These are phyloP conservation scores for Hypolimnas misippus DNA, from an alignment of 2,888 invertebrate genomes.

Conservation along the genomic window DNA sequence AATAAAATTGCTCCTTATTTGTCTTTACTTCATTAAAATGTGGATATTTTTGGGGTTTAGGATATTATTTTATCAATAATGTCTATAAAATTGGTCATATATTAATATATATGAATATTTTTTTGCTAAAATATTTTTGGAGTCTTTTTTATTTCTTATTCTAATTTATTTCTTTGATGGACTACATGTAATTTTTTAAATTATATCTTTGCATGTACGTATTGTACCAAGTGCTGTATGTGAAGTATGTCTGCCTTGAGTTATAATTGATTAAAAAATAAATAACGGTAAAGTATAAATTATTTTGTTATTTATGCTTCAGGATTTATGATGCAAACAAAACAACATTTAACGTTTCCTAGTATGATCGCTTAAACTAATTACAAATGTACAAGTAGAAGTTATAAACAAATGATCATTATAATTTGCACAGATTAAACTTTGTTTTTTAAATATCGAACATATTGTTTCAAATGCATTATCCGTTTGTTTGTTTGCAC, in stretches of 20 bases:
- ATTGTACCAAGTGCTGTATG: no score
- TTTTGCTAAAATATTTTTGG: no score
- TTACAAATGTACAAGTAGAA: slow-evolving; percentile 14
- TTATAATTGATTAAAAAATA: slow-evolving; percentile 5
- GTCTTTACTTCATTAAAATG: not conserved
- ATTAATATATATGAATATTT: no score
- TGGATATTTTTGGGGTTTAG: no score
- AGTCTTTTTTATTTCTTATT: no score
- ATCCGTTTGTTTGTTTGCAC: no score
- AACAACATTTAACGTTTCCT: slow-evolving; percentile 34
- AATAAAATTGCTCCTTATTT: not conserved
- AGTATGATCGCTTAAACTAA: slow-evolving; percentile 28
- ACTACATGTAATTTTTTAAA: not conserved
- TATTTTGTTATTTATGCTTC: slow-evolving; percentile 27
- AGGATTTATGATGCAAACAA: slow-evolving; percentile 35
- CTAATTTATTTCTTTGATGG: not conserved
- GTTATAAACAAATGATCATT: not conserved
- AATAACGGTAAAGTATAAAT: slow-evolving; percentile 21
- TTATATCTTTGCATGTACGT: not conserved
- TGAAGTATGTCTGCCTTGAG: not conserved
- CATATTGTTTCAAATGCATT: no score
- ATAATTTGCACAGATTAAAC: no score
- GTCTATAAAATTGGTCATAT: no score
- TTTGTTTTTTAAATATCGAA: not conserved
- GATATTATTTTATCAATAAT: no score